These are phyloP conservation scores for Eufriesea mexicana DNA, from an alignment of 1,140 invertebrate species.

Conservation along the genomic window DNA sequence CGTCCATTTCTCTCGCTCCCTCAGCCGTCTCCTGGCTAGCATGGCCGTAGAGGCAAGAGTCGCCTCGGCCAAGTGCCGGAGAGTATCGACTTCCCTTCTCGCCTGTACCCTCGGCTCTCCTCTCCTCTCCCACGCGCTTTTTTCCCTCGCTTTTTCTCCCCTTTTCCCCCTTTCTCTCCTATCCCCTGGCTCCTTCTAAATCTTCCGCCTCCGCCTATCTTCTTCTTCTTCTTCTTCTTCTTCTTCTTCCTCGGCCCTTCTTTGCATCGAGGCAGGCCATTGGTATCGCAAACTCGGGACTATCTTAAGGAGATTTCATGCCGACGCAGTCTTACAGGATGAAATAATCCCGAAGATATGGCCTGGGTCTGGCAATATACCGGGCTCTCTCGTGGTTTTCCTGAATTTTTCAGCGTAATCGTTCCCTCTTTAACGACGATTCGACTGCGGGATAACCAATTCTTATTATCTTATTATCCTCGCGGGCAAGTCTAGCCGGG, in stretches of 20 bases:
- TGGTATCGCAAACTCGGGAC: slow-evolving; percentile 29
- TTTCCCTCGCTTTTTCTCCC: neutral
- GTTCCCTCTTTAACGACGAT: neutral
- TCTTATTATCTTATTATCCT: neutral
- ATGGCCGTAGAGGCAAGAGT: neutral
- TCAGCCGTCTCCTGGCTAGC: neutral
- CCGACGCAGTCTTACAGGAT: slow-evolving; percentile 9
- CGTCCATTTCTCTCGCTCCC: neutral
- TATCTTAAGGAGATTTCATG: slow-evolving; percentile 36
- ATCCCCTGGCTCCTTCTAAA: neutral
- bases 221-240: neutral
- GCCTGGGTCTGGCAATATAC: neutral
- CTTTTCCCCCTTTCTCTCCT: neutral
- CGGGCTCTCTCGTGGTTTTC: slow-evolving; percentile 10
- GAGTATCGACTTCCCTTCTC: slow-evolving; percentile 28
- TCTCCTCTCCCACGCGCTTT: neutral
- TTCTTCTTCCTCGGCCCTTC: slow-evolving; percentile 22
- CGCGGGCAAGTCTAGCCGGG: neutral
- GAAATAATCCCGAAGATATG: slow-evolving; percentile 40
- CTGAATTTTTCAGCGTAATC: slow-evolving; percentile 26
- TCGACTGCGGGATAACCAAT: neutral
- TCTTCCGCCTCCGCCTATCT: slow-evolving; percentile 1
- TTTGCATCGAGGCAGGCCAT: slow-evolving; percentile 29
- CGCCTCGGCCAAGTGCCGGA: neutral
- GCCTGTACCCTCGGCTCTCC: neutral